Conservation (phyloP, 2,113 vertebrate genomes). For the Chaetodon trifascialis region DNA sequence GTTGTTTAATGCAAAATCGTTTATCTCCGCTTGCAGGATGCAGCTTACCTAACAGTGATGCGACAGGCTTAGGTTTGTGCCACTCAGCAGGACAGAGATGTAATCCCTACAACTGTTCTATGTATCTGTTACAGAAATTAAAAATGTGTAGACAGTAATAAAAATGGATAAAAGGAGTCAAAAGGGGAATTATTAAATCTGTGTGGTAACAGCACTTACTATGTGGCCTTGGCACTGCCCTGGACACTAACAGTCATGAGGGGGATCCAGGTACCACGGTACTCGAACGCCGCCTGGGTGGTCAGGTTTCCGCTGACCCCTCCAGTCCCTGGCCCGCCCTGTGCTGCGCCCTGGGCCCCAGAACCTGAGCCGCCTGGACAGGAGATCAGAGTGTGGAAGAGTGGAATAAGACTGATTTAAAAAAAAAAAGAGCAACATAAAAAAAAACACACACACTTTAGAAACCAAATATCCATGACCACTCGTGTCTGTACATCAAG, state of each 20-base stretch:
- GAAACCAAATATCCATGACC: neutral
- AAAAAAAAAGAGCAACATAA: neutral
- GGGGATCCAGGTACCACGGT: conserved; percentile 98
- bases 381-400: neutral
- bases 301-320: conserved; percentile 87
- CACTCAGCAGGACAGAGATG: neutral
- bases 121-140: neutral
- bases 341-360: conserved; percentile 84
- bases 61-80: neutral
- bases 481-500: neutral
- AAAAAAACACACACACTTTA: neutral
- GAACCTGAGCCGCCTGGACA: conserved; percentile 81
- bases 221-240: conserved; percentile 97
- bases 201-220: conserved; percentile 87
- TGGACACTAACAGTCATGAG: conserved; percentile 95
- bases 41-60: neutral
- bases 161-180: neutral
- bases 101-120: neutral
- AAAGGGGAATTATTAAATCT: neutral
- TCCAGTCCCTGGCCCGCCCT: conserved; percentile 86
- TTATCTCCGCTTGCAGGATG: neutral
- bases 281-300: conserved; percentile 97
- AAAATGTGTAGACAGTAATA: neutral
- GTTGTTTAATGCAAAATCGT: neutral
- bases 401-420: too few relatives aligned